Conservation (phyloP, 2,797 vertebrate species). For the Lycodopsis pacificus region DNA sequence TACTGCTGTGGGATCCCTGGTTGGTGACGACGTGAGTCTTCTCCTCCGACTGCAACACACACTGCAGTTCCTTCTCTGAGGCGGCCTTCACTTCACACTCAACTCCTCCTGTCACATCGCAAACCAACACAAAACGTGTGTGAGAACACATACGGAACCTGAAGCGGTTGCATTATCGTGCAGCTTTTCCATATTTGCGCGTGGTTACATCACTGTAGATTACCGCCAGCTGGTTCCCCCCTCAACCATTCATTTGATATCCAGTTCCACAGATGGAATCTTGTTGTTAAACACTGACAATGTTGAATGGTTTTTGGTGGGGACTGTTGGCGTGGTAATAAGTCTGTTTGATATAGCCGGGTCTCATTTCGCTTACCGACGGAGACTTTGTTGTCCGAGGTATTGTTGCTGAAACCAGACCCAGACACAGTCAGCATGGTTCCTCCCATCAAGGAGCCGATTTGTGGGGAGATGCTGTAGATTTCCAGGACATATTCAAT, state of each 20-base stretch:
- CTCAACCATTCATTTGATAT: neutral
- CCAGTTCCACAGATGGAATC: neutral
- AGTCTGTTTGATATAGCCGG: neutral
- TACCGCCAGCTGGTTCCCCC: neutral
- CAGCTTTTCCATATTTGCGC: neutral
- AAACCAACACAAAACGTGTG: neutral
- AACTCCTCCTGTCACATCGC: conserved; percentile 73
- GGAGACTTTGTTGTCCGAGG: conserved; percentile 79
- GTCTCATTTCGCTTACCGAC: conserved; percentile 79
- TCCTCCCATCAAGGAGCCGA: conserved; percentile 88
- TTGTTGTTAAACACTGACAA: neutral
- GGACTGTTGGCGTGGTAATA: neutral
- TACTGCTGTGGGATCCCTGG: conserved; percentile 84
- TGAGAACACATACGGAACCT: conserved; percentile 22
- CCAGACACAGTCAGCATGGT: conserved; percentile 85
- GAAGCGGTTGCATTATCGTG: neutral
- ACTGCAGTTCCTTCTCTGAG: conserved; percentile 80
- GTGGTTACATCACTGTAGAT: neutral
- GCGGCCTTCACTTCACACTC: conserved; percentile 81
- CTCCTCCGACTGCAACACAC: conserved; percentile 76
- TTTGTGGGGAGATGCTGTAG: conserved; percentile 75
- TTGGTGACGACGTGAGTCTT: conserved; percentile 81
- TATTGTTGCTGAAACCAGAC: conserved; percentile 83
- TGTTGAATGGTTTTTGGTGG: neutral
- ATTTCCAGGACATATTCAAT: conserved; percentile 86